Evolutionary conservation across 1,140 invertebrate species (phyloP), one percentile per base, ranked within the genome.

Genomic region (Achatina immaculata): DNA sequence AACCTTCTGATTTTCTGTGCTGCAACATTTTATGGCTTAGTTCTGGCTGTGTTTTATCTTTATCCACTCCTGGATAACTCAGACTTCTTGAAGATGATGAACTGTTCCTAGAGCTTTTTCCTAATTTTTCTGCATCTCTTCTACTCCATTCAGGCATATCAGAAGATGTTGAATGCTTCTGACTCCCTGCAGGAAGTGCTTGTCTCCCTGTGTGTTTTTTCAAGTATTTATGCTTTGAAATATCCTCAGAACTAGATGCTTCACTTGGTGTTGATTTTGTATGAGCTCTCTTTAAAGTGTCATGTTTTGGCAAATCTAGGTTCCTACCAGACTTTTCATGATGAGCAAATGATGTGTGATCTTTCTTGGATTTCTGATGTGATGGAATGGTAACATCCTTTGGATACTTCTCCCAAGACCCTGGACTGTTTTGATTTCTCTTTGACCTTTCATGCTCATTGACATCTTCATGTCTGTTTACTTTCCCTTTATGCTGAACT

Each of bases 141-240:
- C 16, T 34, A 62, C 58, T 62, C 19, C 7, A 11, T 31, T 31
- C 28, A 31, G 58, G 58, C 11, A 42, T 71, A 19, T 40, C 68
- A 6, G 68, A 71, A 45, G 68, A n/a, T 71, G 6, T 48, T 51
- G 45, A 43, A 1, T n/a, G 0, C 16, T 2, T 31, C 4, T 28
- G n/a, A 19, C 0, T 16, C 6, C 11, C 28, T 31, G 16, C 0
- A 1, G 58, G n/a, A 9, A 62, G 6, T 1, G 16, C 28, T 4
- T 62, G 58, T 62, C 31, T 78, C 21, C 76, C 68, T 55, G 43
- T 31, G 2, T 45, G 45, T 55, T 80, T 80, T 34, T 71, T 72
- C 16, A 80, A 16, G 40, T 51, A 80, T 45, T 80, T 80, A 28
- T 72, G 78, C 40, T 80, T 80, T 72, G 78, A 45, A 14, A 72